A percentile compares a stretch with the other conserved stretches of the same genome.
Evolutionary conservation across 92 coral and sea anemone species (phyloP).

Genomic region (Bergia sp.): DNA sequence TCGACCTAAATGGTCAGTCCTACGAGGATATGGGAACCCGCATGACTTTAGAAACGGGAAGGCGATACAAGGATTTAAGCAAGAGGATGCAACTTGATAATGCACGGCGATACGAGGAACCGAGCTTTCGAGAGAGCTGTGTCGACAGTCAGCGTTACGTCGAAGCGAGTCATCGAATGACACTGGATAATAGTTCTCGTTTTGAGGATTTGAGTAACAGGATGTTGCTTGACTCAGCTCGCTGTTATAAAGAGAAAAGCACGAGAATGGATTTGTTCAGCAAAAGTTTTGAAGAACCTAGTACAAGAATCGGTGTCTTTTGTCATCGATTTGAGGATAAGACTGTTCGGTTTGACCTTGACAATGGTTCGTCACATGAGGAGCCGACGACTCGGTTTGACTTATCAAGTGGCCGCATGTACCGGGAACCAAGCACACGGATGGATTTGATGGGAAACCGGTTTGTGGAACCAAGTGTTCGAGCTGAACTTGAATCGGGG

Average conservation of each 20-base stretch:
- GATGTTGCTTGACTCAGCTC: constrained; percentile 27
- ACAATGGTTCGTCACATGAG: constrained; percentile 17
- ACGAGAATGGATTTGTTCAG: constrained; percentile 22
- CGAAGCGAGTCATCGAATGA: constrained; percentile 29
- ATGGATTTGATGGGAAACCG: background rate
- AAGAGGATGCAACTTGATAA: constrained; percentile 7
- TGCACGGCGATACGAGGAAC: constrained; percentile 34
- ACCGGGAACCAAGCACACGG: constrained; percentile 17
- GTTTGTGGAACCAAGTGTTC: constrained; percentile 38
- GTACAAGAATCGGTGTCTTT: constrained; percentile 7
- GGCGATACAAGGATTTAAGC: constrained; percentile 10
- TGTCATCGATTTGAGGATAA: background rate
- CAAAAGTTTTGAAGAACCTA: constrained; percentile 26
- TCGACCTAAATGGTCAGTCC: constrained; percentile 1
- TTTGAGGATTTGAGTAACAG: constrained; percentile 26
- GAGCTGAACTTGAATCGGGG: constrained; percentile 31
- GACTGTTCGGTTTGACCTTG: constrained; percentile 5
- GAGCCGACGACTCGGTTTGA: constrained; percentile 24
- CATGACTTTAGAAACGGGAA: constrained; percentile 31
- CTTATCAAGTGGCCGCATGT: background rate
- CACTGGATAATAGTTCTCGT: constrained; percentile 15
- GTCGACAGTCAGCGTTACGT: constrained; percentile 11
- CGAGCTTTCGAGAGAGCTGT: constrained; percentile 24
- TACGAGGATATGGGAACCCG: constrained; percentile 17
- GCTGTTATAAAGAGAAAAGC: constrained; percentile 38